Evolutionary conservation across 2,888 invertebrate genomes (phyloP), one percentile per base, ranked within the genome.

Genomic region (Phyllotreta cruciferae): DNA sequence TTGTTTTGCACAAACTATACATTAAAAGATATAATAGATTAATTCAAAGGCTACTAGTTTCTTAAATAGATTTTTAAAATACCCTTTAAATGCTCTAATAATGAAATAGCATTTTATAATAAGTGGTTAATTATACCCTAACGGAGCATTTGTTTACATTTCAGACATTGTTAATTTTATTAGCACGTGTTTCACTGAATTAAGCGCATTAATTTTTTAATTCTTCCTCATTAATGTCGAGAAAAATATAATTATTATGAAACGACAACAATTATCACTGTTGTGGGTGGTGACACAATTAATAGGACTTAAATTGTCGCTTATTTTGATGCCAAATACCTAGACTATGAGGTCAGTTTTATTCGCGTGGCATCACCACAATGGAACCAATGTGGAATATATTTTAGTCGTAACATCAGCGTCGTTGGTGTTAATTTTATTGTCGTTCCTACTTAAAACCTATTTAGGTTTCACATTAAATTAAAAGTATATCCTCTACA

Each of bases 321-420:
- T 74, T 70, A 73, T 70, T 66, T 62, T 72, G 71, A 70, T 74
- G 75, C 75, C 74, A 75, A 77, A 77, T 78, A 69, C 77, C 75
- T 66, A 71, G 77, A 77, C 77, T 71, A 71, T 78, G 78, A 78
- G 73, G 72, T 78, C 78, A 78, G 73, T 73, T 72, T 75, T 77
- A 77, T 77, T 77, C 68, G 70, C 57, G 69, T 68, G 64, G 72
- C 68, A 63, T 70, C 67, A 67, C 65, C 45, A 39, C 49, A 63
- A 55, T 60, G 42, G 52, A 60, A 41, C 66, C 45, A 39, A 39
- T 63, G 56, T 60, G 38, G 52, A 60, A 41, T 57, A 65, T 62
- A 64, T 54, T 60, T 62, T 66, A 49, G 60, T 64, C 64, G 60
- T 24, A 24, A 24, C 57, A 54, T 63, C 53, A 52, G 53, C 56